Conservation (phyloP, 2,113 vertebrate species). For the Triplophysa rosa region DNA sequence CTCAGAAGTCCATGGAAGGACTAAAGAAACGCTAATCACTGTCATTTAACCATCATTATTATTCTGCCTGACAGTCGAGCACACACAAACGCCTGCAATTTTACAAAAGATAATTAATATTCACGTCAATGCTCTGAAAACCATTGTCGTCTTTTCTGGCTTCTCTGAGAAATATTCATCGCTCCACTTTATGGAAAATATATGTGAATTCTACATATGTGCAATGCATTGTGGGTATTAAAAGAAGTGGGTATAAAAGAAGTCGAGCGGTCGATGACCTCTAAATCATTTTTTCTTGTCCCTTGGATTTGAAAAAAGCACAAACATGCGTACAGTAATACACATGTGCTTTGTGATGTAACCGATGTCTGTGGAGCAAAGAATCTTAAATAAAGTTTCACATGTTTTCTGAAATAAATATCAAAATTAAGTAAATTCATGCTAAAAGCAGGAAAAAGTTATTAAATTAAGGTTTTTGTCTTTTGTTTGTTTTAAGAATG, state of each 20-base stretch:
- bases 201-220: not conserved
- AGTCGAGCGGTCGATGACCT: too few species aligned
- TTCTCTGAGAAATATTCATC: not conserved
- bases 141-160: not conserved
- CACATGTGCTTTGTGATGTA: too few species aligned
- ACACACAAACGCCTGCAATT: not conserved
- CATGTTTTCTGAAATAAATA: too few species aligned
- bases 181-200: not conserved
- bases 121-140: conserved; percentile 1
- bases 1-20: not conserved
- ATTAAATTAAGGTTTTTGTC: too few species aligned
- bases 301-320: too few species aligned
- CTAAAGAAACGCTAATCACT: conserved; percentile 7
- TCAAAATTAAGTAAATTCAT: too few species aligned
- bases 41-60: conserved; percentile 12
- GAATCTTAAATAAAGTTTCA: too few species aligned
- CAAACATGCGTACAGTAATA: too few species aligned
- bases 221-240: not conserved
- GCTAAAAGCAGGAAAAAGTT: too few species aligned
- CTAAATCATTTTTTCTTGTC: too few species aligned
- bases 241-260: not conserved
- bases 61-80: not conserved
- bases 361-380: too few species aligned
- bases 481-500: too few species aligned
- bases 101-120: conserved; percentile 9